Conservation (phyloP, 2,888 invertebrate species). For the Lepidocyrtinus sp. region DNA sequence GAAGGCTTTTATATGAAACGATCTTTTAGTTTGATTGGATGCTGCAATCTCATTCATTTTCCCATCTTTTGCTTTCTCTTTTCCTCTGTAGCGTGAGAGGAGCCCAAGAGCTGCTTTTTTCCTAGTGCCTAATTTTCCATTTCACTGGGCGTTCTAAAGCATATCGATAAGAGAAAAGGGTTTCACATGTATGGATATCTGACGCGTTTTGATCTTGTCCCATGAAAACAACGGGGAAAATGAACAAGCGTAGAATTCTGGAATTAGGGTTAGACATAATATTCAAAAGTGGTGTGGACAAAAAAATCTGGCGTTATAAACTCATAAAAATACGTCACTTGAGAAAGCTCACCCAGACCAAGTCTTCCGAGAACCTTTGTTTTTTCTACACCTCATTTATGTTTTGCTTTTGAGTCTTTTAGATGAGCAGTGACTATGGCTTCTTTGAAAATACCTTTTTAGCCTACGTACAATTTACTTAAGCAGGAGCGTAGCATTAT, state of each 20-base stretch:
- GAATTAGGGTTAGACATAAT: neutral
- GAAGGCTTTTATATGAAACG: neutral
- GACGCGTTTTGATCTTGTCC: conserved; percentile 59
- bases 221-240: conserved; percentile 50
- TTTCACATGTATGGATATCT: conserved; percentile 44
- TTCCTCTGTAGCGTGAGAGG: neutral
- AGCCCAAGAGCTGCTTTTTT: conserved; percentile 24
- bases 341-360: neutral
- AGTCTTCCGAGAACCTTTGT: neutral
- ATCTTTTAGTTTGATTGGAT: conserved; percentile 62
- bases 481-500: neutral
- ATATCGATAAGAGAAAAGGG: conserved; percentile 55
- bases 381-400: neutral
- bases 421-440: neutral
- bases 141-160: conserved; percentile 51
- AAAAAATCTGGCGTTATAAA: conserved; percentile 47
- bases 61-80: conserved; percentile 42
- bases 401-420: neutral
- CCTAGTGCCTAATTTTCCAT: conserved; percentile 62
- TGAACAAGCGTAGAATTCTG: neutral
- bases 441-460: neutral
- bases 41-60: conserved; percentile 59
- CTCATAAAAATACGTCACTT: conserved; percentile 51
- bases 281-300: conserved; percentile 28
- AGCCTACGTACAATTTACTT: neutral